A percentile compares a stretch with the other conserved stretches of the same genome.
phyloP scores from a whole-genome alignment of 2,797 vertebrate species.

The Cetoscarus ocellatus region DNA sequence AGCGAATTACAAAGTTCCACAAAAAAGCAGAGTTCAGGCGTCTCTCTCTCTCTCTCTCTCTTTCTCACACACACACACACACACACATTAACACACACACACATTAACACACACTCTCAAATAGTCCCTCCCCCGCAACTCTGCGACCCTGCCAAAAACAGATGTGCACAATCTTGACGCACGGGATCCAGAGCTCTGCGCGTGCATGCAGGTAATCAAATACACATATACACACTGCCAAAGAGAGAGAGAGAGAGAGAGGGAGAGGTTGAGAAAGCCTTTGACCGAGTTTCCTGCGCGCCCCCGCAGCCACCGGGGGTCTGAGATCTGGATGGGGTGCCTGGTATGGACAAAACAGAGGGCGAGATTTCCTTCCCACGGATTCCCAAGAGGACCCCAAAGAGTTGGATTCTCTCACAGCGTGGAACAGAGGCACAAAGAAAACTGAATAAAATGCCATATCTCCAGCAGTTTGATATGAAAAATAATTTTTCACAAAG shows the following conservation, averaged over 20 bases:
- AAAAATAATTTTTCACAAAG: slow-evolving; percentile 14
- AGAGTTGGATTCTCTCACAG: slow-evolving; percentile 38
- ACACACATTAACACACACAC: slow-evolving; percentile 8
- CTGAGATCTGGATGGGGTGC: slow-evolving; percentile 77
- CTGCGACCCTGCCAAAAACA: slow-evolving; percentile 66
- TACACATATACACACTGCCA: slow-evolving; percentile 12
- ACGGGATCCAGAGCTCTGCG: slow-evolving; percentile 41
- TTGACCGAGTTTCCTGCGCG: slow-evolving; percentile 72
- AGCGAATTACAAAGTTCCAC: slow-evolving; percentile 78
- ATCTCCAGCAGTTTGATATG: slow-evolving; percentile 1
- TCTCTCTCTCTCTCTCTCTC: too few relatives aligned
- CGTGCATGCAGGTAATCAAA: slow-evolving; percentile 52
- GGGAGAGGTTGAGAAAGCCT: slow-evolving; percentile 47
- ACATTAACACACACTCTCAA: slow-evolving; percentile 6
- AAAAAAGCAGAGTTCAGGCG: slow-evolving; percentile 51
- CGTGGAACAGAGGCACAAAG: slow-evolving; percentile 2
- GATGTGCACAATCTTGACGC: slow-evolving; percentile 73
- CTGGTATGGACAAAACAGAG: slow-evolving; percentile 79
- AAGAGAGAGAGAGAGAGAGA: slow-evolving; percentile 40
- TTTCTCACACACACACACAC: slow-evolving; percentile 7
- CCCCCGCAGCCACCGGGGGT: slow-evolving; percentile 63
- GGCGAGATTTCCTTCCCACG: slow-evolving; percentile 90
- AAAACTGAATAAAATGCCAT: slow-evolving; percentile 15
- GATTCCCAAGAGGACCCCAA: slow-evolving; percentile 78
- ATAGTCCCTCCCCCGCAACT: slow-evolving; percentile 69